Evolutionary conservation across 2,888 invertebrate genomes (phyloP), one percentile per base, ranked within the genome.

Genomic region (Mayetiola destructor): DNA sequence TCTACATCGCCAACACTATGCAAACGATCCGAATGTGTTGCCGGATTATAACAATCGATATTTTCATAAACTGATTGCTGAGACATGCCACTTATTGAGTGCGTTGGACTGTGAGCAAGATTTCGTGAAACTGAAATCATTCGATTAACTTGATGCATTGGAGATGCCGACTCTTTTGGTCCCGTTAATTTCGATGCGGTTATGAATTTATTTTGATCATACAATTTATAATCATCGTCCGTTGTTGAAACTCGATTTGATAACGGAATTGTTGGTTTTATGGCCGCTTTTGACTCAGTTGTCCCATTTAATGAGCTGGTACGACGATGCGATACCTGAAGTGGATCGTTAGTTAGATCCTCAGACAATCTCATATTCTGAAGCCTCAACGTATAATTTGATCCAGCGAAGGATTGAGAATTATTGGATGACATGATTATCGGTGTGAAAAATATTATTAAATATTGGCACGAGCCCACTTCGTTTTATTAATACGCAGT

Each of bases 21-120:
- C n/a, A n/a, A n/a, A n/a, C n/a, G n/a, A n/a, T n/a, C n/a, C n/a
- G n/a, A n/a, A n/a, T 77, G 74, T 10, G 75, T 72, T 8, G 75
- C 73, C 62, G 77, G 75, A 57, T 79, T 79, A 73, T 86, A 88
- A 67, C 86, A 88, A 62, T 88, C 88, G 57, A 89, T 77, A 70
- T 89, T 89, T 69, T 89, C 89, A 68, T 89, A 89, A 27, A 89
- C 82, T 1, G 80, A 80, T 65, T 79, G 76, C 63, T 79, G 77
- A n/a, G 80, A 80, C 63, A 79, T 73, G 32, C 77, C 75, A 64
- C 80, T 78, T 57, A 78, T 70, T 59, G 80, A 80, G 62, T 79
- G 76, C 39, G 80, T 78, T 29, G 80, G 80, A 64, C 80, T 80
- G 59, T 70, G 66, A 42, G 55, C 52, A 52, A 23, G 52, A 56